Evolutionary conservation across 1,140 invertebrate species (phyloP).

Genomic region (Drosophila nikananu): DNA sequence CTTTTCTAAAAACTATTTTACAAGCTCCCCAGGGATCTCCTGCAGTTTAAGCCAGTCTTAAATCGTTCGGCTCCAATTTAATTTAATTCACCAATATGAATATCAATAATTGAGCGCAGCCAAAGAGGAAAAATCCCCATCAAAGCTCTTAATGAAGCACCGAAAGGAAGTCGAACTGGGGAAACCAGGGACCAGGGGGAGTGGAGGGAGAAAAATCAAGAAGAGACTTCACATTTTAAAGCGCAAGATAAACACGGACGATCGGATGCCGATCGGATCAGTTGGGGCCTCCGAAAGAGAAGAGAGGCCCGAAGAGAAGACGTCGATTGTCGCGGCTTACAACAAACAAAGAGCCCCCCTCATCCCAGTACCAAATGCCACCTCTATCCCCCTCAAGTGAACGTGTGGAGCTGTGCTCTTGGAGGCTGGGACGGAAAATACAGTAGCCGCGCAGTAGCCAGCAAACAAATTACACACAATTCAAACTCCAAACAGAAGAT

Average conservation of each 20-base stretch:
- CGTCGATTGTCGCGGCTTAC: constrained; percentile 67
- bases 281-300: constrained; percentile 15
- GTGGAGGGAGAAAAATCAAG: constrained; percentile 5
- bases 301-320: constrained; percentile 12
- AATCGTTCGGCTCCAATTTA: constrained; percentile 32
- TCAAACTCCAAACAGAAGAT: constrained; percentile 81
- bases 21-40: not conserved
- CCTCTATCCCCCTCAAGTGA: not conserved
- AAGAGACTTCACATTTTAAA: constrained; percentile 57
- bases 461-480: constrained; percentile 82
- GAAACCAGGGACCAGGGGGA: not conserved
- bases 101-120: constrained; percentile 47
- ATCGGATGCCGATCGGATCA: constrained; percentile 72
- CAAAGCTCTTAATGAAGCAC: constrained; percentile 32
- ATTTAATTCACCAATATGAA: constrained; percentile 51
- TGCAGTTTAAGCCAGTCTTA: constrained; percentile 3
- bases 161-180: constrained; percentile 20
- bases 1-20: constrained; percentile 1
- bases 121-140: constrained; percentile 15
- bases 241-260: constrained; percentile 71
- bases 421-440: constrained; percentile 56
- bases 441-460: constrained; percentile 79
- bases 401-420: constrained; percentile 55
- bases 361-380: not conserved
- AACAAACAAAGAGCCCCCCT: constrained; percentile 63